Evolutionary conservation across 2,797 vertebrate genomes (phyloP).

Genomic region (Ceryle rudis): DNA sequence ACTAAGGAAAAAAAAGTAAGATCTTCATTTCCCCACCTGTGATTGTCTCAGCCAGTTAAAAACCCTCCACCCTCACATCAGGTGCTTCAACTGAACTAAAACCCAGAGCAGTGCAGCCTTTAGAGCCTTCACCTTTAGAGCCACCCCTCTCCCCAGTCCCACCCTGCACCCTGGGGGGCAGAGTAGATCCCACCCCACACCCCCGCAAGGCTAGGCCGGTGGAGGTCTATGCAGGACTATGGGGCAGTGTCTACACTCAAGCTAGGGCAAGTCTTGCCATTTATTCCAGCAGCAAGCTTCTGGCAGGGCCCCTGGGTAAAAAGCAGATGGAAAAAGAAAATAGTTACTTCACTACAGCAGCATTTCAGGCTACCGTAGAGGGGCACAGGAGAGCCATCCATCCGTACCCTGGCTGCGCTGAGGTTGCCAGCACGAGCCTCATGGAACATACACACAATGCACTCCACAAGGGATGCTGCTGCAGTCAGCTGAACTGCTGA

Average conservation of each 20-base stretch:
- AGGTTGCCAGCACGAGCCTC: neutral
- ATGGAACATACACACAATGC: rapidly evolving
- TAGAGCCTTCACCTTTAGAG: too few relatives aligned
- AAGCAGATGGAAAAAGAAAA: neutral
- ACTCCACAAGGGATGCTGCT: neutral
- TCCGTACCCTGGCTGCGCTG: rapidly evolving
- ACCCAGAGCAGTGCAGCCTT: too few relatives aligned
- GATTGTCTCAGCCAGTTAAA: neutral
- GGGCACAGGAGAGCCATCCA: neutral
- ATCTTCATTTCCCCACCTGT: rapidly evolving
- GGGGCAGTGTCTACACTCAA: neutral
- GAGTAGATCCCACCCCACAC: neutral
- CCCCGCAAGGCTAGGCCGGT: neutral
- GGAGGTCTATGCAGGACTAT: neutral
- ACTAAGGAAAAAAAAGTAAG: neutral
- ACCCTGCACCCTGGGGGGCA: rapidly evolving
- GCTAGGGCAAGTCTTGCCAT: neutral
- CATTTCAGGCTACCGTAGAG: neutral
- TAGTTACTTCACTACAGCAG: neutral
- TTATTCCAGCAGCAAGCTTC: neutral
- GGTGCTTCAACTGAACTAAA: rapidly evolving
- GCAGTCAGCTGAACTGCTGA: neutral
- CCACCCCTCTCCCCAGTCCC: neutral
- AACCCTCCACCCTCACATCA: neutral
- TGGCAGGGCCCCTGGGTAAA: rapidly evolving